Evolutionary conservation across 2,888 invertebrate species (phyloP), one percentile per base, ranked within the genome.

Genomic region (Cataglyphis albicans): DNA sequence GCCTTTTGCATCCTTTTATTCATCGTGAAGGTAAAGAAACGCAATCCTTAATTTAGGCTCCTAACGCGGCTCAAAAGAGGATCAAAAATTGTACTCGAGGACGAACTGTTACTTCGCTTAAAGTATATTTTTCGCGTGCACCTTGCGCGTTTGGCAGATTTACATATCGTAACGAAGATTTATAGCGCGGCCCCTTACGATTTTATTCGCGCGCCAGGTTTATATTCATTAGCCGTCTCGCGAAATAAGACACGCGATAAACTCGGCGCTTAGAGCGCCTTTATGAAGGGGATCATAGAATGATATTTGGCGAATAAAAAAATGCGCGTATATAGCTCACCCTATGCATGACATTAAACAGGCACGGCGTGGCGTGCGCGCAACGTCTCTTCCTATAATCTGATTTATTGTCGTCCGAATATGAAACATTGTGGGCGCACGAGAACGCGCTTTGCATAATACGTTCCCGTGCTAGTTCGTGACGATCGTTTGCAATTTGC

Each of bases 91-190:
- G 44, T 25, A 15, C 68, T 68, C 32, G 18, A 12, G 29, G 18
- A 25, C 35, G 35, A 25, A 52, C 35, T 65, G 35, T 52, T 18
- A 25, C 21, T 5, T 52, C 4, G 48, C 12, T 35, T 38, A 52
- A 57, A 35, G 41, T 18, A 68, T 21, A 78, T 70, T 70, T 57
- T 70, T 70, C 21, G 52, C n/a, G 15, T 57, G 29, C 12, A 41
- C 72, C 4, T 41, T 41, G 21, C 9, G 21, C 6, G 44, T 80
- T 72, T 44, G 72, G 9, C 72, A 72, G 59, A 72, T 72, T 80
- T 80, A 59, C 78, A 72, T 72, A 44, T 80, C 7, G 21, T 72
- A 59, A 80, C 78, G 59, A 72, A 72, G 78, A 80, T 80, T 80
- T 80, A 80, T 80, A 32, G 35, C 0, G 38, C 29, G 52, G n/a